These are phyloP conservation scores for Heliconius congener DNA, from an alignment of 1,140 invertebrate genomes.

Conservation along the genomic window DNA sequence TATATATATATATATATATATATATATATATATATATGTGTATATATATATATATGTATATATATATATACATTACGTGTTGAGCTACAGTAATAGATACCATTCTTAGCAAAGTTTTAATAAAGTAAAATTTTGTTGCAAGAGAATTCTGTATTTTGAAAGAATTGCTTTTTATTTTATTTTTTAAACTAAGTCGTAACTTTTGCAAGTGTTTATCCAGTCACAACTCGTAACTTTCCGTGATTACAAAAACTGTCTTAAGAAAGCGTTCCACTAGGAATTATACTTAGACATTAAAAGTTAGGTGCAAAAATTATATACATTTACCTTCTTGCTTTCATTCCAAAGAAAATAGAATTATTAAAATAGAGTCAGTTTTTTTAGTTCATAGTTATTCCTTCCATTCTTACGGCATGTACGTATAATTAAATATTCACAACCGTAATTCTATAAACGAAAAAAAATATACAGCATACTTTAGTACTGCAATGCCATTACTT, in stretches of 20 bases:
- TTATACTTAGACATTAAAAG: slow-evolving; percentile 10
- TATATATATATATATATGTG: too few species aligned
- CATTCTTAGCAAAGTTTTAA: not conserved
- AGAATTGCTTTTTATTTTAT: not conserved
- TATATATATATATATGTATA: too few species aligned
- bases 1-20: too few species aligned
- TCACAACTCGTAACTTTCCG: slow-evolving; percentile 4
- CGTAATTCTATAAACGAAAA: too few species aligned
- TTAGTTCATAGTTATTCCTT: too few species aligned
- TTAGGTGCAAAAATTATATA: not conserved
- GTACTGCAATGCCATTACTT: too few species aligned
- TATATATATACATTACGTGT: too few species aligned
- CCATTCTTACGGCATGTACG: too few species aligned
- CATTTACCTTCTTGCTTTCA: not conserved
- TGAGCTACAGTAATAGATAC: not conserved
- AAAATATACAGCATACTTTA: too few species aligned
- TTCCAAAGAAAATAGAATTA: not conserved
- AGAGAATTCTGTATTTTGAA: not conserved
- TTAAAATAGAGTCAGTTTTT: not conserved
- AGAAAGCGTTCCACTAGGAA: slow-evolving; percentile 2
- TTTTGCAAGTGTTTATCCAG: slow-evolving; percentile 3
- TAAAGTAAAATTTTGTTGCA: not conserved
- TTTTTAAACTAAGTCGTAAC: not conserved
- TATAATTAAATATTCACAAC: too few species aligned
- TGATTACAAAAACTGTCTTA: slow-evolving; percentile 3